These are phyloP conservation scores for Sinopyrophorus schimmeli DNA, from an alignment of 2,888 invertebrate genomes.

Conservation along the genomic window DNA sequence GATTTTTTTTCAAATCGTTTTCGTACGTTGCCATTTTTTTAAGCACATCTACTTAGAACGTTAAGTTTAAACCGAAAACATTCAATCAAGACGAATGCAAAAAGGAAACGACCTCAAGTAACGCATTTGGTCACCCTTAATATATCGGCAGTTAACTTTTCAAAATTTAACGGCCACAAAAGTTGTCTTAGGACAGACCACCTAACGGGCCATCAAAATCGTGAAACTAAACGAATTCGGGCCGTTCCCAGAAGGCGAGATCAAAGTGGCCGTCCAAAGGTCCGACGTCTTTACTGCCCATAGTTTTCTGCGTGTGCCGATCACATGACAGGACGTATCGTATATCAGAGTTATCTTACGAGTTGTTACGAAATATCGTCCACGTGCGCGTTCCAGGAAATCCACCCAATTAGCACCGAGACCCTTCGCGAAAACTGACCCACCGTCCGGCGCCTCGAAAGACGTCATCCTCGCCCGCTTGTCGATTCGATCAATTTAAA, in stretches of 20 bases:
- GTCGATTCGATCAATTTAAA: too few species aligned
- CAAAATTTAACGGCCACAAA: too few species aligned
- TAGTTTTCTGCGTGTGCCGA: slow-evolving; percentile 31
- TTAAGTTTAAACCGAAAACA: too few species aligned
- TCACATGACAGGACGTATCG: slow-evolving; percentile 37
- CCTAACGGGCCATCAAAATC: slow-evolving; percentile 26
- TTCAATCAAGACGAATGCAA: too few species aligned
- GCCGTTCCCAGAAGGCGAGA: slow-evolving; percentile 23
- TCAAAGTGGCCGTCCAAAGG: slow-evolving; percentile 33
- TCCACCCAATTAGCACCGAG: slow-evolving; percentile 22
- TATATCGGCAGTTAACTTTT: too few species aligned
- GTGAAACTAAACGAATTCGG: slow-evolving; percentile 24
- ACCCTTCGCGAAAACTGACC: slow-evolving; percentile 10
- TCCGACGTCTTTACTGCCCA: slow-evolving; percentile 31
- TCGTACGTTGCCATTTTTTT: too few species aligned
- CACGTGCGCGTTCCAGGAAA: slow-evolving; percentile 33
- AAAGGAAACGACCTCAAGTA: too few species aligned
- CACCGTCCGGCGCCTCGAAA: slow-evolving; percentile 2
- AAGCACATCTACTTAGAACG: too few species aligned
- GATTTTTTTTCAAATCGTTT: too few species aligned
- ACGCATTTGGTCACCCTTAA: too few species aligned
- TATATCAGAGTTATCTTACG: slow-evolving; percentile 30
- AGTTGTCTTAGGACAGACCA: slow-evolving; percentile 12
- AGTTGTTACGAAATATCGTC: slow-evolving; percentile 25
- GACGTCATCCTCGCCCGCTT: too few species aligned